Percentiles rank a stretch among this genome's conserved stretches.
phyloP scores from a whole-genome alignment of 2,113 vertebrate species.

The Triplophysa siluroides region DNA sequence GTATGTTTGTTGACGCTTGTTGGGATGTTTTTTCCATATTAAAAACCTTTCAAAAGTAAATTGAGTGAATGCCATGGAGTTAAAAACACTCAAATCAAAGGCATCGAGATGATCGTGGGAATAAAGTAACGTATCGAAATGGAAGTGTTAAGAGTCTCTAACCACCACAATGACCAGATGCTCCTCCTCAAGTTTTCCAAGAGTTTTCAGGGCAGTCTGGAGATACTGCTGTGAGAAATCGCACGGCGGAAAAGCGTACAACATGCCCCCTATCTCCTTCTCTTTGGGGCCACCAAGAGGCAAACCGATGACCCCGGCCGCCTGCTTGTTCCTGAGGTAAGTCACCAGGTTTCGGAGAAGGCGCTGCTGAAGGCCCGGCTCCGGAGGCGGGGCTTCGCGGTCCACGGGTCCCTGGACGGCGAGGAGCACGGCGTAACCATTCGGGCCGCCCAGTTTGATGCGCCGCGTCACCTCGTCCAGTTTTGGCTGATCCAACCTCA shows the following conservation, averaged over 20 bases:
- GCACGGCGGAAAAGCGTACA: conserved; percentile 96
- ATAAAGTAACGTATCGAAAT: neutral
- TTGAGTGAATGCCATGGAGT: neutral
- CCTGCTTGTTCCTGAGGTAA: conserved; percentile 99
- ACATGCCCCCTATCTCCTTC: conserved; percentile 87
- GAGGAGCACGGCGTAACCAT: conserved; percentile 89
- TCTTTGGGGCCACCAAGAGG: conserved; percentile 88
- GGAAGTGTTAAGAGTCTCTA: conserved; percentile 81
- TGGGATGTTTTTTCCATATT: neutral
- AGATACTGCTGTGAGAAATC: conserved; percentile 97
- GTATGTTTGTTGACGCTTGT: neutral
- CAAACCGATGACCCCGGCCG: conserved; percentile 94
- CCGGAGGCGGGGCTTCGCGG: conserved; percentile 71
- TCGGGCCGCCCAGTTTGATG: conserved; percentile 88
- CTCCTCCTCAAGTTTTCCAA: conserved; percentile 93
- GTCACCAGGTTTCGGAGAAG: conserved; percentile 97
- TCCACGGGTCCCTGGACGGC: conserved; percentile 85
- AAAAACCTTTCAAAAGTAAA: neutral
- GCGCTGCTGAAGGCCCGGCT: conserved; percentile 91
- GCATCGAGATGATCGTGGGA: neutral
- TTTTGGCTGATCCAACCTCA: conserved; percentile 95
- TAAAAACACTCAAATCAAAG: neutral
- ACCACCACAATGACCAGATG: conserved; percentile 97
- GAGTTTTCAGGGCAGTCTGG: conserved; percentile 87
- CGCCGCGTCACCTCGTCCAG: conserved; percentile 94